These are phyloP conservation scores for Epinotia brunnichana DNA, from an alignment of 2,888 invertebrate species.

Conservation along the genomic window DNA sequence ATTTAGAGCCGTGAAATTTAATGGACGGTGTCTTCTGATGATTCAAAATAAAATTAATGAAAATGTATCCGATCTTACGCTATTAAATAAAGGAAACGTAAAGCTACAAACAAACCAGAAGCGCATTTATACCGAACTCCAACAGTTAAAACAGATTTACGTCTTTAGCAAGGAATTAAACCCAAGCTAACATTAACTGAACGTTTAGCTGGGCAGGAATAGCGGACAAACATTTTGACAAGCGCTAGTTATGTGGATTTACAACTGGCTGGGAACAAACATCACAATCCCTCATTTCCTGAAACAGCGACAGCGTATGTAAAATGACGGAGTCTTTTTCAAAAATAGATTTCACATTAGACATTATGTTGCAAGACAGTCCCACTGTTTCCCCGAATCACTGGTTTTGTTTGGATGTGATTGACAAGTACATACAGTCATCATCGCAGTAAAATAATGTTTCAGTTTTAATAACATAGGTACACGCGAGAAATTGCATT, in stretches of 20 bases:
- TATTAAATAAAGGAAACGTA: slow-evolving; percentile 17
- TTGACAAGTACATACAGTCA: not conserved
- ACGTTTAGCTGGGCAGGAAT: slow-evolving; percentile 39
- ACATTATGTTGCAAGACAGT: slow-evolving; percentile 1
- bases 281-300: slow-evolving; percentile 41
- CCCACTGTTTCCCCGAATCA: not conserved
- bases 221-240: slow-evolving; percentile 53
- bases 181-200: slow-evolving; percentile 31
- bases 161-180: slow-evolving; percentile 26
- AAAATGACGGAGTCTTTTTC: slow-evolving; percentile 14
- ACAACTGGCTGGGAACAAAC: slow-evolving; percentile 47
- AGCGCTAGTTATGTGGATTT: slow-evolving; percentile 53
- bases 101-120: slow-evolving; percentile 19
- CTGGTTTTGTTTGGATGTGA: slow-evolving; percentile 8
- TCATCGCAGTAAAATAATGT: not conserved
- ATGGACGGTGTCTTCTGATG: not conserved
- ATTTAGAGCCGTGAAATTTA: not conserved
- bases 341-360: slow-evolving; percentile 32
- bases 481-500: no score
- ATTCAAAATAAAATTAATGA: not conserved
- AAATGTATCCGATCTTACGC: not conserved
- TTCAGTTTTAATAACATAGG: no score
- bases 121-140: slow-evolving; percentile 28
- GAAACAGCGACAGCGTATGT: slow-evolving; percentile 30
- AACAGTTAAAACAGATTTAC: slow-evolving; percentile 35